phyloP scores from a whole-genome alignment of 2,888 invertebrate species.

The Cephus runcator region DNA sequence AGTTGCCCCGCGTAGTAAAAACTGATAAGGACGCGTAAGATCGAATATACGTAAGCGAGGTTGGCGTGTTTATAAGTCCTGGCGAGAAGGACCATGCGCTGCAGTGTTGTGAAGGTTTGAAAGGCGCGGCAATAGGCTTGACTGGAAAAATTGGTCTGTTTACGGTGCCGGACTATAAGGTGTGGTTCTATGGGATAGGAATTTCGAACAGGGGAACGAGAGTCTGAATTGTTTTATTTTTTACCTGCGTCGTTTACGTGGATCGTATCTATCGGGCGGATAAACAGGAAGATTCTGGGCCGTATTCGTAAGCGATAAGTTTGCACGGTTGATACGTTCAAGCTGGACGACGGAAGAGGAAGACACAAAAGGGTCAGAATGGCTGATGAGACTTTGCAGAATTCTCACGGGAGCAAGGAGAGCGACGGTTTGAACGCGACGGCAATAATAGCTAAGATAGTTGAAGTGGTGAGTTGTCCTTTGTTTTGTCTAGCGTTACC shows the following conservation, averaged over 20 bases:
- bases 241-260: neutral
- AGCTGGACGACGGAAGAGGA: slow-evolving; percentile 63
- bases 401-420: slow-evolving; percentile 68
- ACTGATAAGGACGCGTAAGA: neutral
- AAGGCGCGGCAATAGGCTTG: neutral
- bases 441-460: slow-evolving; percentile 71
- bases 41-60: neutral
- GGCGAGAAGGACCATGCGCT: neutral
- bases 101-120: neutral
- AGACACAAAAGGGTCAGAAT: slow-evolving; percentile 69
- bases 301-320: neutral
- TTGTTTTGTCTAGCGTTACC: neutral
- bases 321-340: slow-evolving; percentile 41
- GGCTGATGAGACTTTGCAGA: slow-evolving; percentile 72
- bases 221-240: neutral
- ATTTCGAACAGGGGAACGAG: neutral
- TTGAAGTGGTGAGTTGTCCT: slow-evolving; percentile 71
- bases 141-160: neutral
- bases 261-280: neutral
- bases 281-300: neutral
- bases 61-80: neutral
- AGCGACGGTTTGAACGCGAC: slow-evolving; percentile 62
- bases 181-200: neutral
- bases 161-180: neutral
- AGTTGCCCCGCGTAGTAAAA: neutral